A percentile compares a stretch with the other conserved stretches of the same genome.
phyloP scores from a whole-genome alignment of 2,797 vertebrate species.

The Pseudopleuronectes americanus region DNA sequence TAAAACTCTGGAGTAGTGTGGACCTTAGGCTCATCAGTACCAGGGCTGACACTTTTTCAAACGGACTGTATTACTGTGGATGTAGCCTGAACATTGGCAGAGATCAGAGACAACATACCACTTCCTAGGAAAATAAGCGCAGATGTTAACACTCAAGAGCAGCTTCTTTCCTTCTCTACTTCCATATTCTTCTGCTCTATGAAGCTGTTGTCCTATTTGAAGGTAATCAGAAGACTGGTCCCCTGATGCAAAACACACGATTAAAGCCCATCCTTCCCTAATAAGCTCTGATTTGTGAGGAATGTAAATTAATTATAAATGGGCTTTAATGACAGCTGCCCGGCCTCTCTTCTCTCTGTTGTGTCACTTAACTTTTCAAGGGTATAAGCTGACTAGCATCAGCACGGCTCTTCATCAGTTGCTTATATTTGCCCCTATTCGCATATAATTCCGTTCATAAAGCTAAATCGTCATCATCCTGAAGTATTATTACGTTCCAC shows the following conservation, averaged over 20 bases:
- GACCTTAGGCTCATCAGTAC: too few relatives aligned
- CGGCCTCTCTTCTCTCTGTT: conserved; percentile 48
- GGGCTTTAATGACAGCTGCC: conserved; percentile 65
- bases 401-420: conserved; percentile 17
- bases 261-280: conserved; percentile 36
- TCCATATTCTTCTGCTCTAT: not conserved
- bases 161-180: conserved; percentile 12
- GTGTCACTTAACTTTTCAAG: conserved; percentile 62
- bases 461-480: not conserved
- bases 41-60: too few relatives aligned
- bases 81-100: conserved; percentile 15
- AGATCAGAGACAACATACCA: conserved; percentile 37
- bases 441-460: conserved; percentile 10
- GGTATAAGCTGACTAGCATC: conserved; percentile 50
- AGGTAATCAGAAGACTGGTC: conserved; percentile 20
- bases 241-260: conserved; percentile 9
- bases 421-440: conserved; percentile 1
- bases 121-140: conserved; percentile 34
- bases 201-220: conserved; percentile 5
- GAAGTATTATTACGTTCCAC: not conserved
- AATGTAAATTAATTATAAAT: conserved; percentile 65
- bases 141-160: conserved; percentile 36
- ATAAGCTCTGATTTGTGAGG: conserved; percentile 43
- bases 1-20: conserved; percentile 7
- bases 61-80: too few relatives aligned